A percentile compares a stretch with the other conserved stretches of the same genome.
phyloP scores from a whole-genome alignment of 23 tunicate species.

The Ascidia mentula region DNA sequence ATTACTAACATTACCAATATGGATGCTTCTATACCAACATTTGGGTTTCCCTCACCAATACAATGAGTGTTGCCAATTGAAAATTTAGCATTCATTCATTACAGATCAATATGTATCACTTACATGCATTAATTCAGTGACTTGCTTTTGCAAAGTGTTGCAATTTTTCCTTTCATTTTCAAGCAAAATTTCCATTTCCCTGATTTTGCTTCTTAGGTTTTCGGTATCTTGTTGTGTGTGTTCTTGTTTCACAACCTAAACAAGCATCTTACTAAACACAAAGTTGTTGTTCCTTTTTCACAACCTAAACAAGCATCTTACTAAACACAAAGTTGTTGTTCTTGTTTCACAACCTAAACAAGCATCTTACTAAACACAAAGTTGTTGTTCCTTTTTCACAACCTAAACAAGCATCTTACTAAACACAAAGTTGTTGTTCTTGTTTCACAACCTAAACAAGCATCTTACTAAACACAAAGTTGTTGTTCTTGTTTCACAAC shows the following conservation, averaged over 20 bases:
- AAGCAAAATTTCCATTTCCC: conserved; percentile 16
- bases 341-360: background rate
- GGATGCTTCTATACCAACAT: too few species aligned
- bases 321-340: background rate
- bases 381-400: background rate
- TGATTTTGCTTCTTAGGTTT: background rate
- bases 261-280: background rate
- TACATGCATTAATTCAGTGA: too few species aligned
- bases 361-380: background rate
- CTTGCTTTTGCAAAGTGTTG: conserved; percentile 19
- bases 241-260: background rate
- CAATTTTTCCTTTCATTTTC: conserved; percentile 20
- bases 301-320: background rate
- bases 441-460: background rate
- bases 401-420: background rate
- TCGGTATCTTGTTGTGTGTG: background rate
- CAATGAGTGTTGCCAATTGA: too few species aligned
- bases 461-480: background rate
- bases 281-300: background rate
- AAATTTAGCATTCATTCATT: too few species aligned
- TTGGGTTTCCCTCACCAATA: too few species aligned
- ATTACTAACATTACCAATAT: too few species aligned
- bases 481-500: background rate
- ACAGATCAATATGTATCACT: too few species aligned
- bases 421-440: background rate